phyloP scores from a whole-genome alignment of 2,888 invertebrate species.

The Eupithecia centaureata region DNA sequence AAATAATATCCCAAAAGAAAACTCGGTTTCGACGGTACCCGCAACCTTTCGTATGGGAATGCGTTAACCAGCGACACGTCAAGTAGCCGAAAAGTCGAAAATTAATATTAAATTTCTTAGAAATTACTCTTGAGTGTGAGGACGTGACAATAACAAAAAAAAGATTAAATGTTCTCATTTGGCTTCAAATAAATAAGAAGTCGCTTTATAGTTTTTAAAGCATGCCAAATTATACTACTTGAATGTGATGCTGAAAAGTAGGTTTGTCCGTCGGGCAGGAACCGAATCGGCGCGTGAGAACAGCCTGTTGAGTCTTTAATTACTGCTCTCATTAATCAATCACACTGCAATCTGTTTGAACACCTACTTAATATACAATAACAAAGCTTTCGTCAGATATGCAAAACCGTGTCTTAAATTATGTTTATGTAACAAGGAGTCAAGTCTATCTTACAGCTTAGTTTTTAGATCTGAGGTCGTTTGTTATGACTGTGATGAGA shows the following conservation, averaged over 20 bases:
- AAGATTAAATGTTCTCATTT: no score
- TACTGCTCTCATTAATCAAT: constrained; percentile 10
- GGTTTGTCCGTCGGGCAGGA: not conserved
- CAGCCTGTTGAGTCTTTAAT: constrained; percentile 1
- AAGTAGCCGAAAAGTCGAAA: no score
- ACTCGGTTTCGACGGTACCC: no score
- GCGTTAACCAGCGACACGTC: no score
- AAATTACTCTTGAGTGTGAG: no score
- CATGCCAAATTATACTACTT: not conserved
- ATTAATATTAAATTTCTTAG: no score
- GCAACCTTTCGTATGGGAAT: no score
- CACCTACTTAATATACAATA: constrained; percentile 11
- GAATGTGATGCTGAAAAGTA: not conserved
- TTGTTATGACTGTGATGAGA: constrained; percentile 6
- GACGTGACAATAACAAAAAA: no score
- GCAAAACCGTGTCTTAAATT: constrained; percentile 15
- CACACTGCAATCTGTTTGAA: not conserved
- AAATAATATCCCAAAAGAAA: no score
- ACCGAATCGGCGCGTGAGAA: constrained; percentile 1
- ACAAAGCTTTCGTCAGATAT: constrained; percentile 16
- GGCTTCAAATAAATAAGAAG: no score
- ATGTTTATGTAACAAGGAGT: constrained; percentile 24
- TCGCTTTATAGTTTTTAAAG: not conserved
- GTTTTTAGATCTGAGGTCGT: constrained; percentile 11
- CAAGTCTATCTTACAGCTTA: constrained; percentile 7